A percentile compares a stretch with the other conserved stretches of the same genome.
These are phyloP conservation scores for Cordilura impudica DNA, from an alignment of 2,888 invertebrate species.

Conservation along the genomic window DNA sequence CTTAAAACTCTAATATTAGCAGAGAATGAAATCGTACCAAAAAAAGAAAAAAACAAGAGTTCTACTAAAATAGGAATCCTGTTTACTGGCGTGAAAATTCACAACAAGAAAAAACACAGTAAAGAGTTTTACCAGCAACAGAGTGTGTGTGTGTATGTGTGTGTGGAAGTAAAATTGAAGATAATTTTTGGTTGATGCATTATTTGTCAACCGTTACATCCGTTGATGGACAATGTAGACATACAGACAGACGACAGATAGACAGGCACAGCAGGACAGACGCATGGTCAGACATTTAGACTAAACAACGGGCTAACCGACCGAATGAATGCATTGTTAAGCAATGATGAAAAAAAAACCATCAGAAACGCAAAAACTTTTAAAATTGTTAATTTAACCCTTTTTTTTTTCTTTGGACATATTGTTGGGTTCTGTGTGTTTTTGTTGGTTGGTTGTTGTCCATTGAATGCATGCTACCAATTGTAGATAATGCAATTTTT, in stretches of 20 bases:
- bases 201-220: constrained; percentile 76
- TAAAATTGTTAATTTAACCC: constrained; percentile 70
- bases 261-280: constrained; percentile 35
- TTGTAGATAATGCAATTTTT: constrained; percentile 41
- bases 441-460: constrained; percentile 1
- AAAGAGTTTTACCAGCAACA: constrained; percentile 13
- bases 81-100: constrained; percentile 51
- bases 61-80: constrained; percentile 32
- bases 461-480: constrained; percentile 31
- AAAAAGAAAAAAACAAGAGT: background rate
- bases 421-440: background rate
- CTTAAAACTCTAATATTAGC: constrained; percentile 46
- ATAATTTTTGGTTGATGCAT: constrained; percentile 65
- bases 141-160: too few relatives aligned
- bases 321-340: constrained; percentile 37
- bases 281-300: background rate
- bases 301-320: constrained; percentile 20
- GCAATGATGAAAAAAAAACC: constrained; percentile 8
- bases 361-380: constrained; percentile 21
- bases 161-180: constrained; percentile 20
- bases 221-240: constrained; percentile 68
- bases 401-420: constrained; percentile 28
- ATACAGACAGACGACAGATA: background rate
- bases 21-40: constrained; percentile 30
- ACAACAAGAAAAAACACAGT: constrained; percentile 4